Percentiles rank a stretch among this genome's conserved stretches.
phyloP scores from a whole-genome alignment of 92 coral and sea anemone genomes.

The Palythoa heliodiscus region DNA sequence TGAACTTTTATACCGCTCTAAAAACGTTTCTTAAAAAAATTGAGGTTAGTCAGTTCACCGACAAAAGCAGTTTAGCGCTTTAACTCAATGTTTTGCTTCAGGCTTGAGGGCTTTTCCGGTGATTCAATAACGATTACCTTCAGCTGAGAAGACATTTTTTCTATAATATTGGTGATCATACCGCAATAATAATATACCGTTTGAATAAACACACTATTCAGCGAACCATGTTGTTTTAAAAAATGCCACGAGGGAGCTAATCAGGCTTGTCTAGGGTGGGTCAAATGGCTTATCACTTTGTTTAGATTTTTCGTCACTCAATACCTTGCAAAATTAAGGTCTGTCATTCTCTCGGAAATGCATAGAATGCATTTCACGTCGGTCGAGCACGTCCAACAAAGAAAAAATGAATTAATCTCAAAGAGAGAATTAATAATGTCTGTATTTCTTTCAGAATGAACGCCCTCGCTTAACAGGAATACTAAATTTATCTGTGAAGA shows the following conservation, averaged over 20 bases:
- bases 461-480: background rate
- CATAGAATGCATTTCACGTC: conserved; percentile 24
- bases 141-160: background rate
- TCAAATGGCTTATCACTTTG: conserved; percentile 18
- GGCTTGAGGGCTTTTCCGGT: background rate
- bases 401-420: background rate
- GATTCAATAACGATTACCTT: conserved; percentile 6
- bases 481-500: background rate
- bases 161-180: background rate
- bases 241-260: background rate
- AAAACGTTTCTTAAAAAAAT: too few species aligned
- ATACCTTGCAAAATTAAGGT: background rate
- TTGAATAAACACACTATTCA: background rate
- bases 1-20: too few species aligned
- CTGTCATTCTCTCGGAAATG: conserved; percentile 41
- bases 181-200: background rate
- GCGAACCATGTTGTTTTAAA: background rate
- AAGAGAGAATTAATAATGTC: background rate
- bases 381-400: conserved; percentile 9
- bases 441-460: conserved; percentile 8
- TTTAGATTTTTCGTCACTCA: conserved; percentile 32
- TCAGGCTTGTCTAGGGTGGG: conserved; percentile 8
- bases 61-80: background rate
- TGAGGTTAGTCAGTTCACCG: background rate
- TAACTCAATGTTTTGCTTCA: background rate